phyloP scores from a whole-genome alignment of 2,113 vertebrate species.

The Sturnira hondurensis region DNA sequence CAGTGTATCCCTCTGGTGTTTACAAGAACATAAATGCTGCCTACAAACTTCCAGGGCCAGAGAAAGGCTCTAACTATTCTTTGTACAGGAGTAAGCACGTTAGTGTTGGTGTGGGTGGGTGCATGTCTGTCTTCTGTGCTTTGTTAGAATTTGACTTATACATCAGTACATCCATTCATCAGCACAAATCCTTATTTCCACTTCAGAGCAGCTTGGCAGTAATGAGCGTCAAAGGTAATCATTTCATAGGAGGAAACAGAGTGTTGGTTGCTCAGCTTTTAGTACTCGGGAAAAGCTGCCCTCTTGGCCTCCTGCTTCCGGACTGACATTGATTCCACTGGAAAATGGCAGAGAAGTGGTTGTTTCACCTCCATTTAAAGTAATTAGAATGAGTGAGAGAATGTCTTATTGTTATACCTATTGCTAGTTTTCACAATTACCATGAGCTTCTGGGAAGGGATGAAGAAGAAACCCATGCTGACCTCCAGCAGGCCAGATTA shows the following conservation, averaged over 20 bases:
- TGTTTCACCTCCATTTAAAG: constrained; percentile 53
- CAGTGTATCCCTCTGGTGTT: not conserved
- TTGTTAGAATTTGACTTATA: not conserved
- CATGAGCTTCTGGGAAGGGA: constrained; percentile 34
- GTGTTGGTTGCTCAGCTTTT: constrained; percentile 35
- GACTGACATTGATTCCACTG: constrained; percentile 51
- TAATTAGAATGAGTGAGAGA: constrained; percentile 59
- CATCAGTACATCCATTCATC: not conserved
- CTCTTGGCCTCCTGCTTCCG: constrained; percentile 38
- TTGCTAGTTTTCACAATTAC: constrained; percentile 42
- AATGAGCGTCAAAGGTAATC: constrained; percentile 32
- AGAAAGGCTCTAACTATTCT: not conserved
- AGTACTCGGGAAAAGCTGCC: constrained; percentile 52
- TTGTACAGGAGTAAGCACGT: not conserved
- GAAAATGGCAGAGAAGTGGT: constrained; percentile 45
- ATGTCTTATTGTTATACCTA: constrained; percentile 15
- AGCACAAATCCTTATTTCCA: not conserved
- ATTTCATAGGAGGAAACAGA: constrained; percentile 42
- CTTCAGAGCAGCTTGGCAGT: constrained; percentile 18
- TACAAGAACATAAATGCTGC: not conserved
- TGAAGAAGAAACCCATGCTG: constrained; percentile 1
- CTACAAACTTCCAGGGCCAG: not conserved
- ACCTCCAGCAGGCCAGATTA: not conserved
- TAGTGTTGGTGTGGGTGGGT: not conserved
- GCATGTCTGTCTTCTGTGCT: not conserved